Evolutionary conservation across 2,888 invertebrate species (phyloP).

Genomic region (Hydriomena furcata): DNA sequence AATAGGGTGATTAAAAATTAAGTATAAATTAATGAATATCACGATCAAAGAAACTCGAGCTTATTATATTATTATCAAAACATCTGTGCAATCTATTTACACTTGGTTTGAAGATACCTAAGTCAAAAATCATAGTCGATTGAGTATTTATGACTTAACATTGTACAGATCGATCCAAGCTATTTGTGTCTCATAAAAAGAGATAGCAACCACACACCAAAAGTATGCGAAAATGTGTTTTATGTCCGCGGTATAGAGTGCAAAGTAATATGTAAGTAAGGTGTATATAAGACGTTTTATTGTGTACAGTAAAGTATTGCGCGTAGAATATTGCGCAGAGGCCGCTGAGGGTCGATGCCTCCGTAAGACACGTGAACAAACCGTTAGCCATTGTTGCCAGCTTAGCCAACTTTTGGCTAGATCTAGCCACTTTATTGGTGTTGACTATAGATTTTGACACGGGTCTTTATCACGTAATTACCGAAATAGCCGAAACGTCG

Average conservation of each 20-base stretch:
- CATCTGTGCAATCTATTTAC: constrained; percentile 16
- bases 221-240: background rate
- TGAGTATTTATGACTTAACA: constrained; percentile 40
- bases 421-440: constrained; percentile 1
- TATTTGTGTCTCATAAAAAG: constrained; percentile 1
- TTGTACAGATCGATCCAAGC: constrained; percentile 47
- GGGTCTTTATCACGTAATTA: too few species aligned
- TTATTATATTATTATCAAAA: constrained; percentile 18
- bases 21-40: too few species aligned
- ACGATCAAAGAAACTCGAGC: too few species aligned
- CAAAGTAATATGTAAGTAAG: constrained; percentile 15
- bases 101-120: constrained; percentile 7
- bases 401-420: background rate
- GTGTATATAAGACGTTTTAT: constrained; percentile 41
- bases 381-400: constrained; percentile 64
- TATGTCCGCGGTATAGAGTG: constrained; percentile 21
- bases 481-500: too few species aligned
- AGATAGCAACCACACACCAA: background rate
- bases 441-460: too few species aligned
- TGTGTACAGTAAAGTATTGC: constrained; percentile 51
- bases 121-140: constrained; percentile 40
- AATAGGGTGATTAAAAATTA: too few species aligned
- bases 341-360: constrained; percentile 81
- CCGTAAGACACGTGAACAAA: constrained; percentile 76
- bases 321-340: constrained; percentile 79